These are phyloP conservation scores for Pteria penguin DNA, from an alignment of 2,888 invertebrate genomes.

Conservation along the genomic window DNA sequence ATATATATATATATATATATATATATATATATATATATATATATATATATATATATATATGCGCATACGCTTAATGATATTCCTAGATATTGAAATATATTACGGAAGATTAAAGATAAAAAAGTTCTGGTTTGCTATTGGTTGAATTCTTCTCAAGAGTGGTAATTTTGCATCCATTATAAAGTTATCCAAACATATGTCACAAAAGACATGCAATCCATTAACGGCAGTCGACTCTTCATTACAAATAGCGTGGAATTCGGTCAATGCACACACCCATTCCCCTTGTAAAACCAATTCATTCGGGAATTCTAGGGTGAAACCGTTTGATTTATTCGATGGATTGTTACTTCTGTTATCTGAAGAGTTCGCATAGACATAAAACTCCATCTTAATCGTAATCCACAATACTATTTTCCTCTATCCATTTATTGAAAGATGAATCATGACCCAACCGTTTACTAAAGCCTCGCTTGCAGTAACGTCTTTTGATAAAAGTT, in stretches of 20 bases:
- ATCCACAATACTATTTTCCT: neutral
- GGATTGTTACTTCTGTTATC: neutral
- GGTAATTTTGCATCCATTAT: neutral
- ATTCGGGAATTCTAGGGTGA: neutral
- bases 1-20: too few relatives aligned
- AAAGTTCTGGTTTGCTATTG: neutral
- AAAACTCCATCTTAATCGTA: neutral
- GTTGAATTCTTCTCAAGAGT: neutral
- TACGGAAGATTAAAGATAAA: neutral
- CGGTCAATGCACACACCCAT: neutral
- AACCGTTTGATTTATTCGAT: neutral
- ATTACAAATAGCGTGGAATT: neutral
- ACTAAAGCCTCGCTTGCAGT: too few relatives aligned
- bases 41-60: too few relatives aligned
- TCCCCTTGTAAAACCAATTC: neutral
- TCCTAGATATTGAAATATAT: neutral
- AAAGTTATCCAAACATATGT: neutral
- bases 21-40: too few relatives aligned
- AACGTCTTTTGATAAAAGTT: neutral
- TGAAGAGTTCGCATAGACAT: neutral
- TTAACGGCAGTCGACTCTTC: neutral
- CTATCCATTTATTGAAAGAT: neutral
- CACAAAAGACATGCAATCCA: neutral
- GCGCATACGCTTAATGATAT: neutral
- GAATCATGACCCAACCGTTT: neutral